Evolutionary conservation across 1,140 invertebrate genomes (phyloP), one percentile per base, ranked within the genome.

Genomic region (Lethrus apterus): DNA sequence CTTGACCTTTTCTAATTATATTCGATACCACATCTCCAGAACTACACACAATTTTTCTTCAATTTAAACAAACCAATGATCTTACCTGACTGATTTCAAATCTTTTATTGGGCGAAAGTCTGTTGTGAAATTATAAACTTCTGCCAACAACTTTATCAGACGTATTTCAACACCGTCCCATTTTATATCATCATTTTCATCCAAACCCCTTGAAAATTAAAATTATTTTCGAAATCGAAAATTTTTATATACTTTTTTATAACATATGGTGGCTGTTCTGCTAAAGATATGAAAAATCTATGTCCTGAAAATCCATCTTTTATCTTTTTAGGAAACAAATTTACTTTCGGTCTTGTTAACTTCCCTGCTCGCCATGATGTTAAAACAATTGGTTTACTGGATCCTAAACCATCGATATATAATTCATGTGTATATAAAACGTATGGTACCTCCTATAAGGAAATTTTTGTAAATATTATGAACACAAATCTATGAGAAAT

Each of bases 81-180:
- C 18, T 14, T 33, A 33, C 11, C 15, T 32, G 30, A 11, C 23
- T 26, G n/a, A 21, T n/a, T 41, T 5, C 3, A 11, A 9, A 13
- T 41, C 23, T 18, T 23, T 67, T 10, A 59, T 64, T 9, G 78
- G 70, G 56, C 83, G 63, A 42, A 82, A 74, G 54, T 83, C 81
- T 4, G 78, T 67, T 0, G 80, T 78, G 52, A 86, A 84, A 62
- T 85, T 84, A 32, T 82, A 72, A 38, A 72, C 69, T 48, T 71
- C 59, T 0, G 75, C 70, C 5, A 84, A 62, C 31, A 83, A 53
- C 24, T 71, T 70, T 0, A 85, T 50, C 18, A 85, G 54, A 50
- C 77, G 68, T 26, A 80, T 65, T 70, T 86, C 84, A 15, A 83
- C 65, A 7, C 83, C 83, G 61, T 84, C 81, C 77, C 78, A 83